Conservation (phyloP, 2,113 vertebrate genomes). For the Piprites chloris region DNA sequence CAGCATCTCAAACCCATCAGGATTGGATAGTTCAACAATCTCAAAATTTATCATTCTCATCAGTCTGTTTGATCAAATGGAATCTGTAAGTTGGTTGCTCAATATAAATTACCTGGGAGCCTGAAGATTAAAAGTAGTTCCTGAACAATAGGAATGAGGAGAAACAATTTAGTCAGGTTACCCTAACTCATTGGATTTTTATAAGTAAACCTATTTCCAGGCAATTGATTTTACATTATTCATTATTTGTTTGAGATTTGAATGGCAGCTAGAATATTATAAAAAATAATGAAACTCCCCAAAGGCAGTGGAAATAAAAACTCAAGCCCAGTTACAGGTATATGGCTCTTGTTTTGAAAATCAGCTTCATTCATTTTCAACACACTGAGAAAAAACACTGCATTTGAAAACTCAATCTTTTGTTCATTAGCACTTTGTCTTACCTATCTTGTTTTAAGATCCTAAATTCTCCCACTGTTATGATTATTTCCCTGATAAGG, state of each 20-base stretch:
- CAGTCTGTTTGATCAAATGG: background rate
- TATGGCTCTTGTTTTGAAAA: background rate
- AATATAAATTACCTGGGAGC: background rate
- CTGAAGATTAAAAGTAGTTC: background rate
- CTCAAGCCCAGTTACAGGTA: background rate
- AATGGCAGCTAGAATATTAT: conserved; percentile 15
- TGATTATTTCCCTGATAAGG: background rate
- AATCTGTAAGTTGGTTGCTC: background rate
- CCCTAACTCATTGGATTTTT: background rate
- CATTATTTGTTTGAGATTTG: conserved; percentile 38
- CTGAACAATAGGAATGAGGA: background rate
- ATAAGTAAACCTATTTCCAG: background rate
- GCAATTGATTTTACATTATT: conserved; percentile 36
- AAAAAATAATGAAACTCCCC: conserved; percentile 6
- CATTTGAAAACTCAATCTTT: background rate
- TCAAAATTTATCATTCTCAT: conserved; percentile 5
- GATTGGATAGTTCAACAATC: background rate
- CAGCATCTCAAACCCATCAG: background rate
- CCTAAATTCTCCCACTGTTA: background rate
- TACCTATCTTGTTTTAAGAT: background rate
- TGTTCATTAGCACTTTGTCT: conserved; percentile 24
- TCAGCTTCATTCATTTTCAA: background rate
- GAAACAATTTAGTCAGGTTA: background rate
- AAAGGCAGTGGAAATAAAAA: background rate
- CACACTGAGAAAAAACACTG: background rate